Evolutionary conservation across 1,140 invertebrate genomes (phyloP).

Genomic region (Lepidotrigona ventralis): DNA sequence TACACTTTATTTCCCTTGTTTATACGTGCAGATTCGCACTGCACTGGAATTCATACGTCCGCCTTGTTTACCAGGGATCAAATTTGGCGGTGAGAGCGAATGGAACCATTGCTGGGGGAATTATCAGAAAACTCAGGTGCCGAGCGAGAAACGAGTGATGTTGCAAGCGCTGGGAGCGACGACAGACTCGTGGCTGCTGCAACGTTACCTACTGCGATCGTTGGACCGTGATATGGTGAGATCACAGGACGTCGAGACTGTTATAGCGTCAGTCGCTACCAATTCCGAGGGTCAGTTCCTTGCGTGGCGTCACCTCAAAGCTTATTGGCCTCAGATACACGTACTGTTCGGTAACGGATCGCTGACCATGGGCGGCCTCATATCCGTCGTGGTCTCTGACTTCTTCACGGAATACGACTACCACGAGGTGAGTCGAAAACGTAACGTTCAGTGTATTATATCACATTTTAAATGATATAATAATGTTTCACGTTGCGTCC

Average conservation of each 20-base stretch:
- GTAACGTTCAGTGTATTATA: too few species aligned
- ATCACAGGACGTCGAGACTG: conserved; percentile 85
- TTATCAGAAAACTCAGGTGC: conserved; percentile 84
- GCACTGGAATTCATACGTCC: not conserved
- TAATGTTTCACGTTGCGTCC: not conserved
- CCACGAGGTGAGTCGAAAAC: conserved; percentile 81
- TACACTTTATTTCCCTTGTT: too few species aligned
- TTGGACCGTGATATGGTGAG: conserved; percentile 85
- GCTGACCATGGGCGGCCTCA: conserved; percentile 85
- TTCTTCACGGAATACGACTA: conserved; percentile 88
- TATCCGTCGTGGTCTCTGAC: conserved; percentile 85
- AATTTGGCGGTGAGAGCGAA: conserved; percentile 85
- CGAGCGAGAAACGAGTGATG: conserved; percentile 85
- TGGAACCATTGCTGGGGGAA: conserved; percentile 89
- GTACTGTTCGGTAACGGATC: conserved; percentile 85
- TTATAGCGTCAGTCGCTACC: conserved; percentile 85
- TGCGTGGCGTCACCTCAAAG: conserved; percentile 89
- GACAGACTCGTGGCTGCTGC: conserved; percentile 86
- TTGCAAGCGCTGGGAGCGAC: conserved; percentile 86
- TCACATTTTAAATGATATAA: too few species aligned
- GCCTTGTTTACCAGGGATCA: conserved; percentile 73
- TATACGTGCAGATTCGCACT: not conserved
- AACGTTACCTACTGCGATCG: conserved; percentile 84
- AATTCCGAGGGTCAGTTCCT: conserved; percentile 86
- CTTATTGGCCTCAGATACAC: conserved; percentile 86